Evolutionary conservation across 1,140 invertebrate genomes (phyloP).

Genomic region (Scaptomyza pallida): DNA sequence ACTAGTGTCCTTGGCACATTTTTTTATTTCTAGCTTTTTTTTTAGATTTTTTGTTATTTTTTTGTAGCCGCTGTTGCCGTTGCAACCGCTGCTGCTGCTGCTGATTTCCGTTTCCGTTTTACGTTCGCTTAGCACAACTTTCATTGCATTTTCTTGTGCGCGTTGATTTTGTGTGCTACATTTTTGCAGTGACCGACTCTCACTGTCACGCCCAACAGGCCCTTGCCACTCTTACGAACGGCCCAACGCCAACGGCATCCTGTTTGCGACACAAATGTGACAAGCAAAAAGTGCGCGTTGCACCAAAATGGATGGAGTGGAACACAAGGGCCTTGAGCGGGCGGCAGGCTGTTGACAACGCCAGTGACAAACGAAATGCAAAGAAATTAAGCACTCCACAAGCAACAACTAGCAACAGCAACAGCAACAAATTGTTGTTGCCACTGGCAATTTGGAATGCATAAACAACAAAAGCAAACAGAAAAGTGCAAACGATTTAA

Average conservation of each 20-base stretch:
- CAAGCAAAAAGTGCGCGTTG: constrained; percentile 79
- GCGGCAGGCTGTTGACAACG: constrained; percentile 60
- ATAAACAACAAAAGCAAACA: constrained; percentile 43
- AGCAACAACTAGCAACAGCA: constrained; percentile 54
- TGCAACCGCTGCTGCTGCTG: constrained; percentile 50
- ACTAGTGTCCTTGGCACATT: constrained; percentile 79
- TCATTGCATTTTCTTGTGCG: constrained; percentile 80
- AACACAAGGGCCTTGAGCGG: constrained; percentile 45
- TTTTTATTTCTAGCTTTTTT: constrained; percentile 49
- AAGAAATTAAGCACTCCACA: constrained; percentile 80
- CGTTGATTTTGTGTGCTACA: constrained; percentile 73
- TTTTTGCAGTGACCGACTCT: constrained; percentile 62
- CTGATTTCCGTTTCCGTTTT: constrained; percentile 83
- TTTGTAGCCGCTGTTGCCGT: constrained; percentile 11
- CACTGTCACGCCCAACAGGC: constrained; percentile 35
- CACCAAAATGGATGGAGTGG: constrained; percentile 78
- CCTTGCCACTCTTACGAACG: too few relatives aligned
- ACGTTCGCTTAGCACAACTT: constrained; percentile 80
- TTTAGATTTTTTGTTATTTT: constrained; percentile 1
- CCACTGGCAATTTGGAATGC: constrained; percentile 40
- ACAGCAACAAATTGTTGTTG: constrained; percentile 13
- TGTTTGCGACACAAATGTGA: constrained; percentile 83
- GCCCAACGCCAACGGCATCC: constrained; percentile 57
- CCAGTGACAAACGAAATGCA: constrained; percentile 74
- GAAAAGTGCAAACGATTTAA: constrained; percentile 36